Evolutionary conservation across 2,888 invertebrate genomes (phyloP).

Genomic region (Acrobasis repandana): DNA sequence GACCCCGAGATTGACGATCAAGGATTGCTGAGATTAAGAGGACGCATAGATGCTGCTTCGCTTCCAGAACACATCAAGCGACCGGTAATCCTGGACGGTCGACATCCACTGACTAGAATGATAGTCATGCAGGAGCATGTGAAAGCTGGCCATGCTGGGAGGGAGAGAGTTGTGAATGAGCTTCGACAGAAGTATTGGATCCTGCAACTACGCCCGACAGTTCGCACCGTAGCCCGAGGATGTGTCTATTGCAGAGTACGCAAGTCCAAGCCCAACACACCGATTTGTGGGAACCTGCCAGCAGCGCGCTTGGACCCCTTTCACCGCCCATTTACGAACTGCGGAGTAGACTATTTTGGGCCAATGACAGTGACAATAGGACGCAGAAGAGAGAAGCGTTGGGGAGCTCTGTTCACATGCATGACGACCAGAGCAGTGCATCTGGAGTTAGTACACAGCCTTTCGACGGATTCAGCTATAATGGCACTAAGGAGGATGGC

Average conservation of each 20-base stretch:
- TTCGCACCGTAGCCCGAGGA: neutral
- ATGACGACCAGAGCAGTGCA: too few relatives aligned
- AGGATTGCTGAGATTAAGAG: neutral
- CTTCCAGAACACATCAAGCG: neutral
- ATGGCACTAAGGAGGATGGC: too few relatives aligned
- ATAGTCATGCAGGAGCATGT: neutral
- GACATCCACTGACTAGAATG: neutral
- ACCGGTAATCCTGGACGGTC: too few relatives aligned
- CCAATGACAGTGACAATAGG: too few relatives aligned
- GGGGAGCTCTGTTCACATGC: too few relatives aligned
- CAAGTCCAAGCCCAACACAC: neutral
- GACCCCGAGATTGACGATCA: neutral
- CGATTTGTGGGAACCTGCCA: neutral
- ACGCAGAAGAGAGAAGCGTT: too few relatives aligned
- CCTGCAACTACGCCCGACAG: neutral
- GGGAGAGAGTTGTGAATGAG: neutral
- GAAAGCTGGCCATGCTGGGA: neutral
- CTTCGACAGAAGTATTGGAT: neutral
- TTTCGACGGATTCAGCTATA: too few relatives aligned
- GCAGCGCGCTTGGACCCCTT: neutral
- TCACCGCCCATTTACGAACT: neutral
- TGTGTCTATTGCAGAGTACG: neutral
- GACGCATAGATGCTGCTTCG: neutral
- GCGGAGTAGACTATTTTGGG: too few relatives aligned
- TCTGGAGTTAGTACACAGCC: too few relatives aligned